Evolutionary conservation across 2,797 vertebrate species (phyloP), one percentile per base, ranked within the genome.

Genomic region (Linurgus olivaceus): DNA sequence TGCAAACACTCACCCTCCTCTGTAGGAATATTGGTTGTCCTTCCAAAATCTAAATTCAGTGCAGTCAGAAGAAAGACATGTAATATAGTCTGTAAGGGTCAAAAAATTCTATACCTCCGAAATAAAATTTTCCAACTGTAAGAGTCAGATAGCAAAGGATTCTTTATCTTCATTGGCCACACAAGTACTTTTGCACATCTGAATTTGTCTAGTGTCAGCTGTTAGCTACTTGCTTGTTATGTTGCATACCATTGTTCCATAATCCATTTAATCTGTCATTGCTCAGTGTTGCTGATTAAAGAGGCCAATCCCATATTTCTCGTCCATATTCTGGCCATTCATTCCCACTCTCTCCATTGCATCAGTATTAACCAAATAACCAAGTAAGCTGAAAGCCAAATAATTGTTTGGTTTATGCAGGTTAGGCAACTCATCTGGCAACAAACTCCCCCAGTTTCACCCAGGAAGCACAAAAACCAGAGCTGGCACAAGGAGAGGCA

Each of bases 201-300:
- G 91, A 93, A 95, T 96, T 95, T 88, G 44, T 72, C 45, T 83
- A 67, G 74, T 70, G 79, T 94, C 79, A 94, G 91, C 87, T 91
- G 57, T 88, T 88, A 74, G 72, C 54, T 72, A 37, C 72, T 77
- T 82, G 59, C 68, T 90, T 77, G 58, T 68, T 91, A 72, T 40
- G 42, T 86, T 90, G 86, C 65, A 54, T 44, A 68, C 66, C 38
- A 37, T 65, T 94, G 93, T 96, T 95, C 93, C 61, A 62, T 93
- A 95, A 96, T 83, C 85, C 87, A 94, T 83, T 93, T 93, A 90
- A 96, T 93, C 87, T 88, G 88, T 78, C 82, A 75, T 61, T 88
- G 61, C 45, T 91, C 72, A 62, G 50, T 45, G 42, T n/a, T 80
- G 85, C 28, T 91, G 85, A 95, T 96, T 88, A 86, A 83, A 91